Base-by-base conservation (phyloP, 2,797 vertebrate species). In the Poecilia gillii region DNA sequence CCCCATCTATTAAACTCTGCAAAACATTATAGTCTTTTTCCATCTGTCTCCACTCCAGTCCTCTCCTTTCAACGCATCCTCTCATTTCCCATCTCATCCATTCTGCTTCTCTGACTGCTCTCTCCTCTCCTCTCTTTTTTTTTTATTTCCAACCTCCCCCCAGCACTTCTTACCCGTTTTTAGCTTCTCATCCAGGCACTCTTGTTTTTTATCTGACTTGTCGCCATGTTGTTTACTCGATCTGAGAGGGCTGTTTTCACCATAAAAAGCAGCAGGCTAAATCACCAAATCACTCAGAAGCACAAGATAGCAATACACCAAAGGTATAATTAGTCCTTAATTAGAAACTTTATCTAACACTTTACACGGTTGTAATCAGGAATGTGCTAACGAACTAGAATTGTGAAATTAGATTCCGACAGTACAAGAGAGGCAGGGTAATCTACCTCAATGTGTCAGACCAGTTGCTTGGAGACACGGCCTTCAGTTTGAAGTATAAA, bases 271-370 rank as follows among this genome's bases (percentile, higher is more conserved):
- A 62, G 41, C 66, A 73, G 83, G 89, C 86, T 86, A 84, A 91
- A 91, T 92, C 91, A 89, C 83, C 85, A 83, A 91, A 91, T 93
- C 88, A 80, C 85, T 92, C 83, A 77, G 87, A 90, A 88, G 88
- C 82, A 85, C 86, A 85, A 88, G 91, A 88, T 90, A 90, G 85
- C 73, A 55, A 85, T 86, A 90, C 83, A 85, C 81, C 85, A 89
- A 90, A 91, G 92, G 90, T 91, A 87, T 94, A 93, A 94, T 94
- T 93, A 95, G 91, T 84, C 84, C 88, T 91, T 94, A 92, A 94
- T 94, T 94, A 92, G 90, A 91, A 93, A 91, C 91, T 91, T 91
- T 90, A 93, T 94, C 93, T 91, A 85, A 89, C 88, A 91, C 86
- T 87, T 94, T 91, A 92, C 85, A 84, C 73, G 7, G 83, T 80